Evolutionary conservation across 2,888 invertebrate genomes (phyloP).

Genomic region (Rugalucina vietnamica): DNA sequence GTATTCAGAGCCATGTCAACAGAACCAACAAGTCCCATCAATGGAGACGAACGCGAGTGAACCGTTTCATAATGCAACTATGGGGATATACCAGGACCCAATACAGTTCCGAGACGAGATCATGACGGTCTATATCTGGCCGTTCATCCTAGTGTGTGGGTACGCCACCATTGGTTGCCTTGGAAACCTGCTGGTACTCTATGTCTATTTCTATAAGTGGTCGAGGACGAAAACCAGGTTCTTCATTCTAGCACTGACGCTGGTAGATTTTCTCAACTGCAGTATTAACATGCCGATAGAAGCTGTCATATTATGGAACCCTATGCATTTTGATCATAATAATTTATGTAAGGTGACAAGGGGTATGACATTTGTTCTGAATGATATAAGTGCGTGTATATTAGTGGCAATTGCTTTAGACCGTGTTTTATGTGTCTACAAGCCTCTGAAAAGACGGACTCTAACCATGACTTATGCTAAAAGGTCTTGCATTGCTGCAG

Average conservation of each 20-base stretch:
- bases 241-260: slow-evolving; percentile 25
- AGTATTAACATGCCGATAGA: slow-evolving; percentile 47
- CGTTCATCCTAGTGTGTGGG: slow-evolving; percentile 29
- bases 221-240: slow-evolving; percentile 33
- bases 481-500: slow-evolving; percentile 24
- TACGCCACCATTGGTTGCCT: slow-evolving; percentile 31
- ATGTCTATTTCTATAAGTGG: slow-evolving; percentile 38
- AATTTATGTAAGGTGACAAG: slow-evolving; percentile 39
- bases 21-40: too few relatives aligned
- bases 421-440: slow-evolving; percentile 41
- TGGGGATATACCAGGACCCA: background rate
- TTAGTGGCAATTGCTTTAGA: slow-evolving; percentile 53
- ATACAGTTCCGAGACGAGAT: slow-evolving; percentile 15
- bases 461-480: slow-evolving; percentile 34
- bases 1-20: too few relatives aligned
- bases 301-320: slow-evolving; percentile 43
- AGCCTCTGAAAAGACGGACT: slow-evolving; percentile 25
- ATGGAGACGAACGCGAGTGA: too few relatives aligned
- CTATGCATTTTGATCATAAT: slow-evolving; percentile 40
- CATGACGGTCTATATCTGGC: slow-evolving; percentile 38
- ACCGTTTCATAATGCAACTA: background rate
- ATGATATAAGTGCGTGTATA: slow-evolving; percentile 40
- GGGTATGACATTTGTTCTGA: slow-evolving; percentile 42
- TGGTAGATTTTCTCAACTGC: slow-evolving; percentile 41
- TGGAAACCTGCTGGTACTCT: slow-evolving; percentile 41